phyloP scores from a whole-genome alignment of 2,888 invertebrate genomes.

The Pristionchus maxplancki region DNA sequence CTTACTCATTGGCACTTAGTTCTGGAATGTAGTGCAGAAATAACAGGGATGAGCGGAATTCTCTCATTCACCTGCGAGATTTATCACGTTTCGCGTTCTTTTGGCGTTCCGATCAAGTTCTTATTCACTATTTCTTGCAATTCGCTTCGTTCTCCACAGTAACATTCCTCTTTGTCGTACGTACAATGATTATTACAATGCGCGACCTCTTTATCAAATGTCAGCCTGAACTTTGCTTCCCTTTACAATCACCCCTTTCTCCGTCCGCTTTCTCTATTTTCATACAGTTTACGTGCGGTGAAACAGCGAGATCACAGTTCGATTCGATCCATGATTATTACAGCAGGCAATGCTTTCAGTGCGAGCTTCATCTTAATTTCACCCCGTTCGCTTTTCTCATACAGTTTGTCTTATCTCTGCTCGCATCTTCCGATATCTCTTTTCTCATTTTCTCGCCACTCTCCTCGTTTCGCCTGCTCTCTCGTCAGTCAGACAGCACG shows the following conservation, averaged over 20 bases:
- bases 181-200: not conserved
- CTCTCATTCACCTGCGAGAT: not conserved
- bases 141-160: not conserved
- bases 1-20: no score
- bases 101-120: not conserved
- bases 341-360: not conserved
- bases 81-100: not conserved
- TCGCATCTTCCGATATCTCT: not conserved
- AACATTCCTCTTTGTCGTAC: not conserved
- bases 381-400: not conserved
- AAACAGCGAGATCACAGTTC: no score
- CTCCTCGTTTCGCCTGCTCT: not conserved
- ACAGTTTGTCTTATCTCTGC: not conserved
- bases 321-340: not conserved
- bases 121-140: not conserved
- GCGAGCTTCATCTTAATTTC: not conserved
- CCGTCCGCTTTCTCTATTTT: not conserved
- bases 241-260: not conserved
- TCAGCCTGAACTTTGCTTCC: not conserved
- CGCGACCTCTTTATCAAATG: not conserved
- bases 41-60: no score
- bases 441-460: not conserved
- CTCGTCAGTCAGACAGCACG: not conserved
- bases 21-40: no score
- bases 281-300: not conserved